Evolutionary conservation across 2,113 vertebrate species (phyloP).

Genomic region (Mola mola): DNA sequence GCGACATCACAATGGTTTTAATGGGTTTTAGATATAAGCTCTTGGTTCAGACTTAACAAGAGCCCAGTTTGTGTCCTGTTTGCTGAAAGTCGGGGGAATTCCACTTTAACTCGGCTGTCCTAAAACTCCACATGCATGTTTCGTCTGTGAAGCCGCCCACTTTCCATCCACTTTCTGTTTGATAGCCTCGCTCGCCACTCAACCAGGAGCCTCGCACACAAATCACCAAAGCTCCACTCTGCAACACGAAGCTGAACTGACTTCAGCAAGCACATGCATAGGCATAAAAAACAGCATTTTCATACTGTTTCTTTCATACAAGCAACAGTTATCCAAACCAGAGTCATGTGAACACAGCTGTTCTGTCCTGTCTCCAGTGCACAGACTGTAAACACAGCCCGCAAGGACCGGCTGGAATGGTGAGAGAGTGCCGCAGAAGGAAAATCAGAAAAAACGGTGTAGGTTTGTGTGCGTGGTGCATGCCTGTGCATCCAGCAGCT

Average conservation of each 20-base stretch:
- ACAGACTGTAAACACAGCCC: slow-evolving; percentile 35
- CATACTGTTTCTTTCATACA: background rate
- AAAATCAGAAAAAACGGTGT: slow-evolving; percentile 23
- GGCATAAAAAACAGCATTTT: slow-evolving; percentile 12
- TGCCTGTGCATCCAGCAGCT: slow-evolving; percentile 55
- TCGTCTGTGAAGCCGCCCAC: slow-evolving; percentile 43
- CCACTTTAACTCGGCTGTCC: slow-evolving; percentile 17
- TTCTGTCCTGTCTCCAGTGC: background rate
- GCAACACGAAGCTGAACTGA: slow-evolving; percentile 26
- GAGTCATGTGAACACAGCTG: background rate
- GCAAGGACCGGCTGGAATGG: background rate
- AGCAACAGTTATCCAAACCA: slow-evolving; percentile 38
- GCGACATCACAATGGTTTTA: slow-evolving; percentile 14
- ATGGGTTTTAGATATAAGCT: slow-evolving; percentile 9
- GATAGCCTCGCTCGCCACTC: slow-evolving; percentile 37
- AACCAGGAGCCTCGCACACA: slow-evolving; percentile 25
- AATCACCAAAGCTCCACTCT: slow-evolving; percentile 36
- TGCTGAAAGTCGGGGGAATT: slow-evolving; percentile 31
- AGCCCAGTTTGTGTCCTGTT: slow-evolving; percentile 6
- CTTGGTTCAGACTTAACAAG: background rate
- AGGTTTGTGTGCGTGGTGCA: slow-evolving; percentile 32
- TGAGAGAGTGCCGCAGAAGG: slow-evolving; percentile 45
- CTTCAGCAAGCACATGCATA: slow-evolving; percentile 23
- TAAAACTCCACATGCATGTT: slow-evolving; percentile 32
- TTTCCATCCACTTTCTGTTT: slow-evolving; percentile 56